Percentiles rank a stretch among this genome's conserved stretches.
Conservation (phyloP, 1,140 invertebrate genomes). For the Lerema accius region DNA sequence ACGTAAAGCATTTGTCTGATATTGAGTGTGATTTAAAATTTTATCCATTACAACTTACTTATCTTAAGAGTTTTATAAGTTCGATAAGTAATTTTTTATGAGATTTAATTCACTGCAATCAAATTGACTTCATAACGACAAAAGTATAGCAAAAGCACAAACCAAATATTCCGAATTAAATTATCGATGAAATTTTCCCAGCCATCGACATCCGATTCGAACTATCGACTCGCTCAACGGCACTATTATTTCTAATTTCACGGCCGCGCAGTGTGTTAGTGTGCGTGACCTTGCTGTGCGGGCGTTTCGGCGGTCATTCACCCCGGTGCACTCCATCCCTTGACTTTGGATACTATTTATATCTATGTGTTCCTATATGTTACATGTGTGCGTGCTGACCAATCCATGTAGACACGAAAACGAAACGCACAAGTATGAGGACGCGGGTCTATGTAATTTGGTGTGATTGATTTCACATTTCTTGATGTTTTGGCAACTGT, state of each 20-base stretch:
- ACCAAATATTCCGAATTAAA: slow-evolving; percentile 18
- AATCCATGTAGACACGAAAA: slow-evolving; percentile 18
- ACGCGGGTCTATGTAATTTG: neutral
- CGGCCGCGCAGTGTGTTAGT: slow-evolving; percentile 59
- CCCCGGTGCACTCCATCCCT: slow-evolving; percentile 76
- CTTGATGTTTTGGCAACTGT: slow-evolving; percentile 2
- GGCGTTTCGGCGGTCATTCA: slow-evolving; percentile 78
- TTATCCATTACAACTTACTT: too few species aligned
- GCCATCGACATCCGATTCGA: slow-evolving; percentile 37
- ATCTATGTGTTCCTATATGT: slow-evolving; percentile 36
- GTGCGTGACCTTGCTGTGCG: slow-evolving; percentile 74
- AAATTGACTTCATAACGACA: too few species aligned
- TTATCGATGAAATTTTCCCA: slow-evolving; percentile 37
- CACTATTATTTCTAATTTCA: slow-evolving; percentile 80
- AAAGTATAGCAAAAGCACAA: too few species aligned
- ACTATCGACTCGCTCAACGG: slow-evolving; percentile 31
- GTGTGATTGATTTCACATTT: slow-evolving; percentile 5
- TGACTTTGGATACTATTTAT: slow-evolving; percentile 69
- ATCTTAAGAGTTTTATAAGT: too few species aligned
- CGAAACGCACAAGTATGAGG: slow-evolving; percentile 3
- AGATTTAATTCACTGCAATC: too few species aligned
- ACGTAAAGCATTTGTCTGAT: neutral
- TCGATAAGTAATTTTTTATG: too few species aligned
- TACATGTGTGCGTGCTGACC: slow-evolving; percentile 31
- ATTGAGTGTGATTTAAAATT: neutral